phyloP scores from a whole-genome alignment of 2,888 invertebrate species.

The Rhagonycha lutea region DNA sequence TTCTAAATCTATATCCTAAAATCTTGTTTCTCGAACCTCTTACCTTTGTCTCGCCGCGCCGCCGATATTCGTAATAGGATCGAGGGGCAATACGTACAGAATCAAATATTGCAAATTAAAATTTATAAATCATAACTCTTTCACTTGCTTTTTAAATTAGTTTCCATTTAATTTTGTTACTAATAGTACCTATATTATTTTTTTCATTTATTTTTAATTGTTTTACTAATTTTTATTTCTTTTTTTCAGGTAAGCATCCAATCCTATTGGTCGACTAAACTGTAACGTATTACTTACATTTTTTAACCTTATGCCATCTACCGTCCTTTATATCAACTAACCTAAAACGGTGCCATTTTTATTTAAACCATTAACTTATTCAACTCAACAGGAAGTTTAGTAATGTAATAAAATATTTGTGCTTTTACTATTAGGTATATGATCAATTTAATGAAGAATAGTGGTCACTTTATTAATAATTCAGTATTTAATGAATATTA shows the following conservation, averaged over 20 bases:
- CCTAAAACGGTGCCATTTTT: background rate
- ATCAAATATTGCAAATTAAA: constrained; percentile 3
- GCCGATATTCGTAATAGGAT: constrained; percentile 1
- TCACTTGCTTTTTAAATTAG: background rate
- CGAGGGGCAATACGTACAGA: background rate
- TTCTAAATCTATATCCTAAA: constrained; percentile 1
- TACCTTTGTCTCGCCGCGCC: background rate
- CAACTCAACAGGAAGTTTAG: background rate
- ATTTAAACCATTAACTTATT: background rate
- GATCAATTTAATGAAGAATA: background rate
- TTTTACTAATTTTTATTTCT: background rate
- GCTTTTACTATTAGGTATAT: background rate
- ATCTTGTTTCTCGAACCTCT: background rate
- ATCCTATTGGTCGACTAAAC: background rate
- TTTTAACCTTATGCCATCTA: background rate
- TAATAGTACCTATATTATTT: background rate
- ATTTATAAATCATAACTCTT: constrained; percentile 1
- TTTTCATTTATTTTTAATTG: background rate
- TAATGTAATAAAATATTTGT: background rate
- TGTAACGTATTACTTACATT: background rate
- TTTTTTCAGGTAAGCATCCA: background rate
- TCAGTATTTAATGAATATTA: background rate
- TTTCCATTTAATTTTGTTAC: background rate
- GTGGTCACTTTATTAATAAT: background rate
- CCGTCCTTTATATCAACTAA: background rate